Evolutionary conservation across 2,113 vertebrate species (phyloP).

Genomic region (Corythaeola cristata): DNA sequence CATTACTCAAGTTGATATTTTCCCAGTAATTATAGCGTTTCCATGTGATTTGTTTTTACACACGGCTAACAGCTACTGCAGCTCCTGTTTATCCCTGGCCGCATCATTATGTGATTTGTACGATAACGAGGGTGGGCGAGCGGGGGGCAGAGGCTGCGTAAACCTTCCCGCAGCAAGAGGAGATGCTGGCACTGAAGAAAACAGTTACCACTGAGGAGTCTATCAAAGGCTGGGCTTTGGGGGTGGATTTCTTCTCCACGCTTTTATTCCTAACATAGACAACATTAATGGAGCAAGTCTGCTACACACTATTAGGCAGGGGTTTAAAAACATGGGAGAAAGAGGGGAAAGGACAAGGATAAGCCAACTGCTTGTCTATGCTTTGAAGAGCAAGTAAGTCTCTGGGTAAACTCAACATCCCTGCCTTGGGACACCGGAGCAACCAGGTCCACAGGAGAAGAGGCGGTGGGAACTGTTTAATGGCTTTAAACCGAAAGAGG

Average conservation of each 20-base stretch:
- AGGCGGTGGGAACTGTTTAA: neutral
- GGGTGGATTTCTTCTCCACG: neutral
- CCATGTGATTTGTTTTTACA: constrained; percentile 63
- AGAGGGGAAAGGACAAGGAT: neutral
- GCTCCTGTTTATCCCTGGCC: constrained; percentile 54
- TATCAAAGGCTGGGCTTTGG: neutral
- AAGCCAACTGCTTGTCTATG: accelerated
- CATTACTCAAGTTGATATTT: constrained; percentile 62
- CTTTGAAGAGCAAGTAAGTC: neutral
- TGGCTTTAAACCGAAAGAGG: too few species aligned
- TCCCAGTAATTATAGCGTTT: constrained; percentile 65
- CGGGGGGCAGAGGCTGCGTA: neutral
- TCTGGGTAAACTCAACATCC: accelerated
- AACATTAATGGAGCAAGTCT: neutral
- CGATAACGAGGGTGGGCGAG: constrained; percentile 51
- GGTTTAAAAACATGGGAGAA: neutral
- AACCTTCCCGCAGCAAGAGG: neutral
- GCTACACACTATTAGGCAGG: accelerated
- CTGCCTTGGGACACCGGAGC: neutral
- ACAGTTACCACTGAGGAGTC: neutral
- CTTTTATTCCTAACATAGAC: neutral
- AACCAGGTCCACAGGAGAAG: neutral
- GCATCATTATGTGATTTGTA: constrained; percentile 44
- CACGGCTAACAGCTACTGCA: constrained; percentile 53
- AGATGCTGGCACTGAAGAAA: constrained; percentile 22